Evolutionary conservation across 2,888 invertebrate genomes (phyloP).

Genomic region (Melitaea athalia): DNA sequence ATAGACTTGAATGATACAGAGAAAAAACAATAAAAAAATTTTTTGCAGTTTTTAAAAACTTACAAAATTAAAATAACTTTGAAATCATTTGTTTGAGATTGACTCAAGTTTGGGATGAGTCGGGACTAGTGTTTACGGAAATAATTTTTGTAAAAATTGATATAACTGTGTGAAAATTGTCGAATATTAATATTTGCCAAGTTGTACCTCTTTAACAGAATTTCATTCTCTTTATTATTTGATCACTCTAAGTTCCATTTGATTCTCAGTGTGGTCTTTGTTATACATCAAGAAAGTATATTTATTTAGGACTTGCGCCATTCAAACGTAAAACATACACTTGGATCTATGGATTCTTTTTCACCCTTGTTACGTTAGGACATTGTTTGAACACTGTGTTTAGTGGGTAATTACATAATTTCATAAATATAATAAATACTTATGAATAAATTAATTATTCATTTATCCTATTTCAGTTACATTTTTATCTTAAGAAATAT

Average conservation of each 20-base stretch:
- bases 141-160: too few species aligned
- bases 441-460: neutral
- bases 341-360: slow-evolving; percentile 37
- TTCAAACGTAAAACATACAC: slow-evolving; percentile 33
- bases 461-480: neutral
- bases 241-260: too few species aligned
- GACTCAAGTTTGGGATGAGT: too few species aligned
- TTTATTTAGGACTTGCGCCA: slow-evolving; percentile 39
- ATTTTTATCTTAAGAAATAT: too few species aligned
- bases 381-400: neutral
- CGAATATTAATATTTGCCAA: too few species aligned
- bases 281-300: slow-evolving; percentile 16
- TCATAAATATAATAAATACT: neutral
- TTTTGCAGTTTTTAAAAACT: neutral
- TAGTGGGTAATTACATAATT: neutral
- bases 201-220: too few species aligned
- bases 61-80: too few species aligned
- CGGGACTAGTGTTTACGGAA: too few species aligned
- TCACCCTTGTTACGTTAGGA: slow-evolving; percentile 28
- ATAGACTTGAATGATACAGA: slow-evolving; percentile 22
- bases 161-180: too few species aligned
- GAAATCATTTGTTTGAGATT: too few species aligned
- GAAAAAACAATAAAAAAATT: neutral
- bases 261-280: slow-evolving; percentile 16
- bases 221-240: too few species aligned